Percentiles rank a stretch among this genome's conserved stretches.
phyloP scores from a whole-genome alignment of 1,140 invertebrate species.

The Zaprionus davidi region DNA sequence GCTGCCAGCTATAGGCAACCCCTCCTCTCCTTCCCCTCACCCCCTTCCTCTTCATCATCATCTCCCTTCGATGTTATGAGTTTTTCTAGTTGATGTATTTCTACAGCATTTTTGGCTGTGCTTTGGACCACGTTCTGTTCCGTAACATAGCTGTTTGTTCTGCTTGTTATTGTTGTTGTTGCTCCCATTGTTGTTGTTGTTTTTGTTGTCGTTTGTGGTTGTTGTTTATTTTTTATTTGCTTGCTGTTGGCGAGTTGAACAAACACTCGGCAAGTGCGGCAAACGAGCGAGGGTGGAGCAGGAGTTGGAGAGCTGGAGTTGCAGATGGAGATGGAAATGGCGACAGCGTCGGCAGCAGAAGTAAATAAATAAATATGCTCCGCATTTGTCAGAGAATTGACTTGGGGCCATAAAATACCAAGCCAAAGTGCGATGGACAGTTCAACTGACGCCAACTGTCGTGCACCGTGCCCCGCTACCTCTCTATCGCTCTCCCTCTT shows the following conservation, averaged over 20 bases:
- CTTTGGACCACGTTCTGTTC: conserved; percentile 1
- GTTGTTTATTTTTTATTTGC: conserved; percentile 32
- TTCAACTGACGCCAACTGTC: conserved; percentile 21
- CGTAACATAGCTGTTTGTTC: conserved; percentile 2
- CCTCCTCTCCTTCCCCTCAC: not conserved
- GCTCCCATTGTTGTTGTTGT: conserved; percentile 12
- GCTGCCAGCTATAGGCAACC: not conserved
- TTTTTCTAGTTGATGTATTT: not conserved
- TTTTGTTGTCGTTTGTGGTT: conserved; percentile 4
- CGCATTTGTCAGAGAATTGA: conserved; percentile 80
- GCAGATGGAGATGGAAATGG: conserved; percentile 11
- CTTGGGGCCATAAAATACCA: conserved; percentile 80
- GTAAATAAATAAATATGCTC: conserved; percentile 83
- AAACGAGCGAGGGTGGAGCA: conserved; percentile 38
- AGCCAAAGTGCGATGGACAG: conserved; percentile 57
- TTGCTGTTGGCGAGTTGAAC: conserved; percentile 65
- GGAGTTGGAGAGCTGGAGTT: not conserved
- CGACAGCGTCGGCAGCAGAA: conserved; percentile 47
- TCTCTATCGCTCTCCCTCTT: conserved; percentile 19
- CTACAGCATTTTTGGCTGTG: not conserved
- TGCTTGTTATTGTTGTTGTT: conserved; percentile 16
- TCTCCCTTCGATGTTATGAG: not conserved
- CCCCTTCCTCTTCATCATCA: not conserved
- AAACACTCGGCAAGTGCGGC: conserved; percentile 75
- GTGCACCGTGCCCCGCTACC: not conserved